Evolutionary conservation across 1,140 invertebrate species (phyloP).

Genomic region (Psilanteris sp.): DNA sequence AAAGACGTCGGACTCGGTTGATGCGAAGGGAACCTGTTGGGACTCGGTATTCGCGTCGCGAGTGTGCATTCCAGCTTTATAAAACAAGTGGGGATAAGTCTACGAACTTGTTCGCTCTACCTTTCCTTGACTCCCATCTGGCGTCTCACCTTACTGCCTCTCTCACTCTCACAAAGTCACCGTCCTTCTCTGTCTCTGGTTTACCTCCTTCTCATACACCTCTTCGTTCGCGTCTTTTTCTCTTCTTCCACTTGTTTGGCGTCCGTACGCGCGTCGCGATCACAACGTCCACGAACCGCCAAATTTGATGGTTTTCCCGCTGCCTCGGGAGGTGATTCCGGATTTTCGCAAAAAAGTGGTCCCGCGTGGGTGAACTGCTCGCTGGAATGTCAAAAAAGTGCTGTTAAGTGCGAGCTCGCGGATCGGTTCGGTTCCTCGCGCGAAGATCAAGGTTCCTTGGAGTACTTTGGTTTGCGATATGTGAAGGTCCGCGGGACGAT

Average conservation of each 20-base stretch:
- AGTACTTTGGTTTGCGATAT: background rate
- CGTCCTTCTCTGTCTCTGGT: slow-evolving; percentile 47
- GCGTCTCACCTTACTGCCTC: slow-evolving; percentile 64
- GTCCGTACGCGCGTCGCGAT: slow-evolving; percentile 54
- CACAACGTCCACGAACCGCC: slow-evolving; percentile 21
- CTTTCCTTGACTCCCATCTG: slow-evolving; percentile 72
- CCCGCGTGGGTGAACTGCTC: slow-evolving; percentile 19
- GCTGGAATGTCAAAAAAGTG: slow-evolving; percentile 40
- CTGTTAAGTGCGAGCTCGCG: slow-evolving; percentile 5
- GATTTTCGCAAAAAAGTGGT: background rate
- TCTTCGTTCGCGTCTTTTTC: slow-evolving; percentile 37
- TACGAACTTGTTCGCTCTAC: slow-evolving; percentile 56
- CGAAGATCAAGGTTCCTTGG: background rate
- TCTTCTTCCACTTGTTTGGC: slow-evolving; percentile 58
- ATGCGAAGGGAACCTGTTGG: slow-evolving; percentile 36
- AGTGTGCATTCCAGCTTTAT: slow-evolving; percentile 36
- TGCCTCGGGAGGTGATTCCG: slow-evolving; percentile 1
- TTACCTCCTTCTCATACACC: slow-evolving; percentile 36
- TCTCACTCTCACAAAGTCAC: slow-evolving; percentile 44
- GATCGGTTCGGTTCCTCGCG: background rate
- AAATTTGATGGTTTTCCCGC: slow-evolving; percentile 11
- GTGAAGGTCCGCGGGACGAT: slow-evolving; percentile 2
- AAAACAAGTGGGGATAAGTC: slow-evolving; percentile 48
- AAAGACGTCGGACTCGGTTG: slow-evolving; percentile 40
- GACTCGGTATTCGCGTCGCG: slow-evolving; percentile 35